phyloP scores from a whole-genome alignment of 2,888 invertebrate species.

The Synanthedon formicaeformis region DNA sequence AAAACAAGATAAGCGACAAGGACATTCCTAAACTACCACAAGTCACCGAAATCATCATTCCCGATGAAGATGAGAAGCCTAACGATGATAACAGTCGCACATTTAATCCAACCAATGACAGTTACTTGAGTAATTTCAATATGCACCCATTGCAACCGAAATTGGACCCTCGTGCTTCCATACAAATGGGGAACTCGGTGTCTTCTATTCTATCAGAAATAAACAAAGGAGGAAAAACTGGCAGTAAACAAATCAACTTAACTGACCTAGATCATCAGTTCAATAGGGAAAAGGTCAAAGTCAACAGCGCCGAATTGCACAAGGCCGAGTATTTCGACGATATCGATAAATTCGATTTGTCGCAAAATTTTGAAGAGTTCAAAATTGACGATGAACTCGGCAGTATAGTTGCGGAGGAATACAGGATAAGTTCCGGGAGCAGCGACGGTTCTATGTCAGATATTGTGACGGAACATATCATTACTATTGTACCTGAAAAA shows the following conservation, averaged over 20 bases:
- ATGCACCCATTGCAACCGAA: constrained; percentile 57
- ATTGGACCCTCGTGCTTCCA: constrained; percentile 64
- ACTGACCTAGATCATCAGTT: constrained; percentile 60
- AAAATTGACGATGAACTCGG: constrained; percentile 79
- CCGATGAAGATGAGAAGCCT: constrained; percentile 72
- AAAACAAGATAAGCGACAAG: constrained; percentile 61
- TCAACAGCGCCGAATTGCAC: constrained; percentile 35
- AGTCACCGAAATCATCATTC: constrained; percentile 80
- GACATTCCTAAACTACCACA: constrained; percentile 81
- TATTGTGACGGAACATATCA: constrained; percentile 47
- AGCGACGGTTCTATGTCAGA: constrained; percentile 60
- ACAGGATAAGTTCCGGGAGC: constrained; percentile 64
- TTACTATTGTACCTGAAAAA: constrained; percentile 48
- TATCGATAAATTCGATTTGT: constrained; percentile 75
- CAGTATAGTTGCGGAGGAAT: constrained; percentile 61
- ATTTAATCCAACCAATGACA: constrained; percentile 43
- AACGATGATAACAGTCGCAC: constrained; percentile 40
- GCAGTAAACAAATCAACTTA: constrained; percentile 54
- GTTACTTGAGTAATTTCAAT: constrained; percentile 51
- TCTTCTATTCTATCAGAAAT: constrained; percentile 73
- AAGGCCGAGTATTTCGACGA: constrained; percentile 63
- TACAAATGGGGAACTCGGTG: constrained; percentile 73
- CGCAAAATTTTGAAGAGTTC: constrained; percentile 84
- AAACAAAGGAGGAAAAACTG: constrained; percentile 59
- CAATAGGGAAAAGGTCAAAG: constrained; percentile 36